A percentile compares a stretch with the other conserved stretches of the same genome.
phyloP scores from a whole-genome alignment of 2,797 vertebrate genomes.

The Astyanax mexicanus region DNA sequence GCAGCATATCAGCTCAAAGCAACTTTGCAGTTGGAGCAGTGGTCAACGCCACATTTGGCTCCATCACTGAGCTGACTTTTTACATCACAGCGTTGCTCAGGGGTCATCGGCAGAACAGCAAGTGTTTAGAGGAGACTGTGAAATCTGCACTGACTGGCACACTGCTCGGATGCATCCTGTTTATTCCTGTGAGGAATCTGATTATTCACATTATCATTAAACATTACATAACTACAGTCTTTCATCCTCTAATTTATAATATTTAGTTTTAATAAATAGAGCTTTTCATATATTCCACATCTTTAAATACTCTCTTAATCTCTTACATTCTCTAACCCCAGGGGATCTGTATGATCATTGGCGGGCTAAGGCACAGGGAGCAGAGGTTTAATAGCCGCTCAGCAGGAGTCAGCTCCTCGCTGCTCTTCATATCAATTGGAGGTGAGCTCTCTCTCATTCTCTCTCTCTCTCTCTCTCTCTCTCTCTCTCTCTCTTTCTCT shows the following conservation, averaged over 20 bases:
- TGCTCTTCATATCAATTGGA: conserved; percentile 92
- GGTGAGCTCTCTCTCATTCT: conserved; percentile 66
- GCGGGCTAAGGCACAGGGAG: conserved; percentile 87
- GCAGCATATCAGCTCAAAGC: conserved; percentile 88
- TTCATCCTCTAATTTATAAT: too few species aligned
- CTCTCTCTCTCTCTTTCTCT: too few species aligned
- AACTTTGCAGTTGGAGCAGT: conserved; percentile 89
- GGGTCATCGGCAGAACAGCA: conserved; percentile 78
- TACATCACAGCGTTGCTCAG: conserved; percentile 90
- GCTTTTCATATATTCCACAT: not conserved
- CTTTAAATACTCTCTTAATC: not conserved
- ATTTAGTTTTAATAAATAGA: not conserved
- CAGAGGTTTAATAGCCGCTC: conserved; percentile 91
- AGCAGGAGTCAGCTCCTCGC: conserved; percentile 84
- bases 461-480: too few species aligned
- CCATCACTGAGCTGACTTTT: conserved; percentile 90
- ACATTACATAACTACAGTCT: not conserved
- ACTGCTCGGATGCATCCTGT: conserved; percentile 87
- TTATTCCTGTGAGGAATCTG: conserved; percentile 79
- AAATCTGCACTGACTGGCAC: conserved; percentile 88
- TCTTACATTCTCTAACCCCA: conserved; percentile 52
- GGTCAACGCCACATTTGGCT: conserved; percentile 89
- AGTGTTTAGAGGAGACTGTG: conserved; percentile 87
- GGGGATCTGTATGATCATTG: conserved; percentile 92
- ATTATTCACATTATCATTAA: not conserved